Percentiles rank a stretch among this genome's conserved stretches.
phyloP scores from a whole-genome alignment of 2,888 invertebrate species.

The Hydraecia micacea region DNA sequence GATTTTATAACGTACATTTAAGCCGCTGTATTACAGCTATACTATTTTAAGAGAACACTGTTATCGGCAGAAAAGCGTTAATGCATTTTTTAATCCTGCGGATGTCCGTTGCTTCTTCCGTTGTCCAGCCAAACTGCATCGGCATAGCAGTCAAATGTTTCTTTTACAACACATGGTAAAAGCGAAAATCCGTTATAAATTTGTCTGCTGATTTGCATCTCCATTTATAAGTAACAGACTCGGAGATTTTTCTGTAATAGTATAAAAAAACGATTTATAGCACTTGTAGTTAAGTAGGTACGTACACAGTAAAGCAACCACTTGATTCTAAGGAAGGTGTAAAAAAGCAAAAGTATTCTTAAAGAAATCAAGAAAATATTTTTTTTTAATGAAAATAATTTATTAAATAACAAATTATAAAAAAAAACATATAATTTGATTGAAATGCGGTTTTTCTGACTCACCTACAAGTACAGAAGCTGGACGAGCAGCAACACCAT shows the following conservation, averaged over 20 bases:
- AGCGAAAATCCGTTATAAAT: constrained; percentile 67
- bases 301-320: neutral
- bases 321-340: neutral
- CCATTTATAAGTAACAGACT: constrained; percentile 71
- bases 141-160: constrained; percentile 15
- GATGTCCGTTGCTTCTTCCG: neutral
- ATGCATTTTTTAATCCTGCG: constrained; percentile 2
- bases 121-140: constrained; percentile 2
- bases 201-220: constrained; percentile 66
- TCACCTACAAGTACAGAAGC: constrained; percentile 72
- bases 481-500: constrained; percentile 72
- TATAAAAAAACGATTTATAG: constrained; percentile 13
- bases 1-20: constrained; percentile 32
- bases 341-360: neutral
- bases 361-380: no score
- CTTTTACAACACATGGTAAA: constrained; percentile 17
- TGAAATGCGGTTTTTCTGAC: constrained; percentile 55
- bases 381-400: constrained; percentile 11
- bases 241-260: constrained; percentile 78
- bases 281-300: neutral
- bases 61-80: neutral
- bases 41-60: constrained; percentile 13
- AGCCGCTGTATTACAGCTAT: constrained; percentile 9
- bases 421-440: neutral
- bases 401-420: neutral